Evolutionary conservation across 2,797 vertebrate species (phyloP), one percentile per base, ranked within the genome.

Genomic region (Tapera naevia): DNA sequence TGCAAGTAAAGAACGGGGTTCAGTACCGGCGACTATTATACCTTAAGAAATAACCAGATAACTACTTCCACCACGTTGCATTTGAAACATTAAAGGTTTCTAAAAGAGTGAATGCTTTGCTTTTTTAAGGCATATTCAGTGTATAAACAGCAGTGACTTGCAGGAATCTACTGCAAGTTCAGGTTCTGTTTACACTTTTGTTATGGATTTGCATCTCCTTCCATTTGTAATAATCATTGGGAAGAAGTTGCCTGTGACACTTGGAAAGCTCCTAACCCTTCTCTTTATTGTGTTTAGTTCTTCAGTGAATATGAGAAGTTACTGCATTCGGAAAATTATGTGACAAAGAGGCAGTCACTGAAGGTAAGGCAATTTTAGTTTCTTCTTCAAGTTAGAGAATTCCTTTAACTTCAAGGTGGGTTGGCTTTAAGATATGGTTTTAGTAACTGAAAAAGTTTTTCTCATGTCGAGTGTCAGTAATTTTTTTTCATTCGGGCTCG

Each of bases 291-390:
- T 86, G 64, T 88, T 94, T 90, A 99, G 99, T 99, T 99, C 98
- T 99, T 99, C 97, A 99, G 98, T 97, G 99, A 99, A 97, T 99
- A 99, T 87, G 99, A 99, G 97, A 99, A 99, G 97, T 97, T 99
- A 88, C 99, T 99, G 95, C 99, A 99, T 98, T 99, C 99, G 16
- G 99, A 99, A 99, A 99, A 99, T 97, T 99, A 99, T 5, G 99
- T 99, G 98, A 99, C 99, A 88, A 99, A 99, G 97, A 98, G 99
- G 91, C 99, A 99, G 98, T 99, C 99, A 61, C 98, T 99, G 93
- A 99, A 99, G 99, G 99, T 99, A 98, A 88, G 83, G 41, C 46
- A 65, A 0, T 80, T 71, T 35, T 66, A 32, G 54, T 78, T 90
- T 73, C 66, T 35, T 16, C 60, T 69, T 43, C 69, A 64, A 65